These are phyloP conservation scores for Neolamprologus toae DNA, from an alignment of 2,113 vertebrate genomes.

Conservation along the genomic window DNA sequence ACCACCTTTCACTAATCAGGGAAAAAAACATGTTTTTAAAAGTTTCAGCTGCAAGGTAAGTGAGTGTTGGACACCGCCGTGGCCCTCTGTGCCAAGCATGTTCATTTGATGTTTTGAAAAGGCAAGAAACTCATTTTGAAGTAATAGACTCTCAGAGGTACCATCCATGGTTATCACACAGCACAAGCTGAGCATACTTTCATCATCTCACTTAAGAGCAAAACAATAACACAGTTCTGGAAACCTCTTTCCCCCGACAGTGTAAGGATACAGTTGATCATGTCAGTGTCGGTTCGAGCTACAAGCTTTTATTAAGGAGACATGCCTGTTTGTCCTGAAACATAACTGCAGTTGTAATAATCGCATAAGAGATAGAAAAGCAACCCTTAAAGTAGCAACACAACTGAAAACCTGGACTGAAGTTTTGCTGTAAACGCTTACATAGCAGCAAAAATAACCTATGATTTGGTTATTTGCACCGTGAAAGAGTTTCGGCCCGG, in stretches of 20 bases:
- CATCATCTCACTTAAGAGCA: not conserved
- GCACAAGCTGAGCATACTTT: not conserved
- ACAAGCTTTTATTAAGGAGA: constrained; percentile 9
- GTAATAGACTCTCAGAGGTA: not conserved
- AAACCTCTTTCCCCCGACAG: not conserved
- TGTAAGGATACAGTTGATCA: not conserved
- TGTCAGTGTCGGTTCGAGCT: not conserved
- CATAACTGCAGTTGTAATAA: not conserved
- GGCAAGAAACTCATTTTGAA: not conserved
- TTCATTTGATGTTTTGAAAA: not conserved
- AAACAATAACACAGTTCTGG: constrained; percentile 13
- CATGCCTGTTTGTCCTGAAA: not conserved
- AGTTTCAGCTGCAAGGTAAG: not conserved
- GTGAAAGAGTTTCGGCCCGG: not conserved
- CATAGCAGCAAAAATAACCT: not conserved
- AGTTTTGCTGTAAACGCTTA: not conserved
- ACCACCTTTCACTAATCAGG: not conserved
- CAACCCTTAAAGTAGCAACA: not conserved
- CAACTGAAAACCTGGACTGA: not conserved
- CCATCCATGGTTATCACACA: not conserved
- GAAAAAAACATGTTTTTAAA: not conserved
- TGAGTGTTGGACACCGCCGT: not conserved
- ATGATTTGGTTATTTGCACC: not conserved
- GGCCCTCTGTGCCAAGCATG: not conserved
- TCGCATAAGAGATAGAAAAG: not conserved